Evolutionary conservation across 2,797 vertebrate genomes (phyloP), one percentile per base, ranked within the genome.

Genomic region (Propithecus perrieri): DNA sequence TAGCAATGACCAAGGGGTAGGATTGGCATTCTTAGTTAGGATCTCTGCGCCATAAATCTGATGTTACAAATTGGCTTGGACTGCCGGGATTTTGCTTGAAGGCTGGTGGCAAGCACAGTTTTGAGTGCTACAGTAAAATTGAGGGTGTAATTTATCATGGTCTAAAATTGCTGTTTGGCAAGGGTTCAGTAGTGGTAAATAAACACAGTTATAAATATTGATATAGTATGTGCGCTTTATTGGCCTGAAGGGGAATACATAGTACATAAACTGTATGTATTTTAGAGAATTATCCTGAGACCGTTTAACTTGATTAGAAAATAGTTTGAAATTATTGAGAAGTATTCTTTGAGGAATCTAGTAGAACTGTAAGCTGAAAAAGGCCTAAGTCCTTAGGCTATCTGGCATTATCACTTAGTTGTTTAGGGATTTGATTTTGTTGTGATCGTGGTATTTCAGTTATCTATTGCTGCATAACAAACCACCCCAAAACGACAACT

Each of bases 261-360:
- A 84, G 43, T 78, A 55, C 15, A 78, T 92, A 84, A 94, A 63
- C 38, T 81, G 33, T 84, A 80, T 9, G 28, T 69, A 80, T 93
- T 95, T 93, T 89, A 93, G n/a, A 87, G 84, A 95, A 92, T 95
- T 90, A 79, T 92, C 84, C 72, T 75, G 48, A 96, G 79, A 93
- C 65, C 65, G 57, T 95, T 95, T 96, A 95, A 94, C 76, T 96
- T 96, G 85, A 91, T 92, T 96, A 94, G 84, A 84, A 96, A 94
- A 87, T 88, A 59, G 53, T 94, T 97, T 90, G 55, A 96, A 94
- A 26, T 92, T 85, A 81, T 38, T 71, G 28, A 79, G 50, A 94
- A 48, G 13, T 94, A n/a, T 48, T 93, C 63, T 85, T 84, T 74
- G 81, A 91, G 61, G 88, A 81, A 57, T 83, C 35, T 67, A 69